Evolutionary conservation across 2,797 vertebrate genomes (phyloP), one percentile per base, ranked within the genome.

Genomic region (Crenuchus spilurus): DNA sequence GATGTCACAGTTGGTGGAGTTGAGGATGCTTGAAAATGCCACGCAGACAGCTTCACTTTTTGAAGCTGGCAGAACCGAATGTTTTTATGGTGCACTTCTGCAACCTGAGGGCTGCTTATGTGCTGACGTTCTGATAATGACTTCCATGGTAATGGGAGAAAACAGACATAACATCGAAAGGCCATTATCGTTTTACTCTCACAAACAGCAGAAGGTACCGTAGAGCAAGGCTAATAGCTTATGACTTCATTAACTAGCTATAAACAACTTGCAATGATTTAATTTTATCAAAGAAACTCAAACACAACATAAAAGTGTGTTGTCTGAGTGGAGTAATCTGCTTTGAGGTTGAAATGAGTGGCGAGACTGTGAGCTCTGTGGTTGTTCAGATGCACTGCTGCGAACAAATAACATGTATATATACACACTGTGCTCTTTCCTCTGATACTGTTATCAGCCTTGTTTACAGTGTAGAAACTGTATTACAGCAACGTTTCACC

Each of bases 41-140:
- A 35, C 31, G 31, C 55, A 11, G 31, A 10, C 3, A 0, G 31
- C 55, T 37, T 37, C 4, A 18, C 26, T 6, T 58, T 58, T 37
- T 35, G 4, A 35, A 58, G 48, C 4, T 11, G 44, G 18, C 2
- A 31, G 4, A n/a, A 8, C 3, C 18, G 1, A 10, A 20, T 8
- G 5, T 10, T 57, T 58, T 58, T 58, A 58, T 58, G 54, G 30
- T 10, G 4, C 16, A 26, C 20, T 18, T 58, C 55, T 58, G 55
- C 30, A n/a, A 22, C 55, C 3, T 33, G 35, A 58, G 16, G 8
- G n/a, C 24, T 60, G 37, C 33, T 60, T 35, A 60, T 37, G 57
- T 14, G 30, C 30, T 37, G 57, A 22, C 33, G 11, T 35, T 20
- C 54, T 20, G 46, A 35, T 58, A 58, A 60, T 60, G 57, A 60